Conservation (phyloP, 2,888 invertebrate species). For the Dasypolia templi region DNA sequence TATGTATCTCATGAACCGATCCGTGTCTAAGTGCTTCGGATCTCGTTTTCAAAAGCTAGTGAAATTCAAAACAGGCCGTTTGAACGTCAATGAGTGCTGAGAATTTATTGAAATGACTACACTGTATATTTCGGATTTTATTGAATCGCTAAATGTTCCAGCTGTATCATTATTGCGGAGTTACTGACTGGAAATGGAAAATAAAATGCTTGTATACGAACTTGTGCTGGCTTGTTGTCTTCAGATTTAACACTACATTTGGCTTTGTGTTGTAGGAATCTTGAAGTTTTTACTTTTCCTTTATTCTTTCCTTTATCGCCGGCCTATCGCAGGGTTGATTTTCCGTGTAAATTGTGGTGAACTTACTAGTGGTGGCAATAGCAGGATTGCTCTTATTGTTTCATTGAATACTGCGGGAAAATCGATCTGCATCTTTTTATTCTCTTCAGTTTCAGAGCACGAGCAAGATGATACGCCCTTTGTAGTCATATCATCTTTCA, state of each 20-base stretch:
- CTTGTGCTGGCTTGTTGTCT: constrained; percentile 30
- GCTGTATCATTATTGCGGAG: constrained; percentile 64
- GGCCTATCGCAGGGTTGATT: constrained; percentile 12
- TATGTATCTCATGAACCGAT: constrained; percentile 76
- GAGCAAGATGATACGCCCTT: no score
- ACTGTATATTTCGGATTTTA: constrained; percentile 77
- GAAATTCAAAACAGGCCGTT: constrained; percentile 89
- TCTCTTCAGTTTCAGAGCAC: background rate
- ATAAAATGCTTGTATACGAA: constrained; percentile 58
- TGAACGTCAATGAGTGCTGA: constrained; percentile 81
- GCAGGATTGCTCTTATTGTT: background rate
- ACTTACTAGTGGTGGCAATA: background rate
- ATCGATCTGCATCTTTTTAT: background rate
- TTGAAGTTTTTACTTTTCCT: constrained; percentile 32
- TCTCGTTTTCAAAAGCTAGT: constrained; percentile 85
- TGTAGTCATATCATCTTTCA: background rate
- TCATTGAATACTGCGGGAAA: background rate
- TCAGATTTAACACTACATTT: constrained; percentile 55
- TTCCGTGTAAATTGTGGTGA: constrained; percentile 11
- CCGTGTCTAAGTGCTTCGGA: constrained; percentile 86
- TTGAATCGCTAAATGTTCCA: constrained; percentile 68
- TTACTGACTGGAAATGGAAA: constrained; percentile 58
- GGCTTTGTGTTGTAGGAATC: constrained; percentile 19
- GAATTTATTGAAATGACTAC: constrained; percentile 85
- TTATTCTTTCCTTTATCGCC: background rate